phyloP scores from a whole-genome alignment of 2,888 invertebrate genomes.

The Cynaeus angustus region DNA sequence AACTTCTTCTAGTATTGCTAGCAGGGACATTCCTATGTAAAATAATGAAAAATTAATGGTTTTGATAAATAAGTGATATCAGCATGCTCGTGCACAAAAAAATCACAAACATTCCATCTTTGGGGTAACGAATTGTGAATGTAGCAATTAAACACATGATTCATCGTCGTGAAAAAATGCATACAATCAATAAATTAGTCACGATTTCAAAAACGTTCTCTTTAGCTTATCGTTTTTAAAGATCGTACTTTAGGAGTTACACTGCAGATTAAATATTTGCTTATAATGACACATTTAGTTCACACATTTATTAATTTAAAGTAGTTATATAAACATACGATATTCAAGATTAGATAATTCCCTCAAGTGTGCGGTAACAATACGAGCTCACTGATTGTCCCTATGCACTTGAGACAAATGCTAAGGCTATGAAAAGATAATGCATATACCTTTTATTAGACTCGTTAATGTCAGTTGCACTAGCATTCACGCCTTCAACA shows the following conservation, averaged over 20 bases:
- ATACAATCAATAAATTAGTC: no score
- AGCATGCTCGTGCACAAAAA: neutral
- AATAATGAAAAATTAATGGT: neutral
- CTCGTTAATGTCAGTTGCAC: constrained; percentile 60
- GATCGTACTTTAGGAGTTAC: neutral
- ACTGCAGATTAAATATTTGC: no score
- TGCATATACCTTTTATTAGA: constrained; percentile 68
- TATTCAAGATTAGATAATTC: no score
- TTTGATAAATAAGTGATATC: neutral
- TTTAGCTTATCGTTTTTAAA: no score
- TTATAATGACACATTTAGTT: no score
- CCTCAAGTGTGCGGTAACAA: no score
- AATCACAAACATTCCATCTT: neutral
- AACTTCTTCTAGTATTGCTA: constrained; percentile 81
- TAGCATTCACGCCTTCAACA: constrained; percentile 60
- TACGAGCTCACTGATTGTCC: no score
- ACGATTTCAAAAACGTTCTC: no score
- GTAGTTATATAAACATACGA: no score
- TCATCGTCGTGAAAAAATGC: neutral
- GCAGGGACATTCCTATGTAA: constrained; percentile 55
- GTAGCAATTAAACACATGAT: neutral
- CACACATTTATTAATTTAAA: no score
- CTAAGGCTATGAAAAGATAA: no score
- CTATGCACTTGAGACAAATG: no score
- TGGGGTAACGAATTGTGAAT: neutral